phyloP scores from a whole-genome alignment of 2,888 invertebrate genomes.

The Leucophora obtusa region DNA sequence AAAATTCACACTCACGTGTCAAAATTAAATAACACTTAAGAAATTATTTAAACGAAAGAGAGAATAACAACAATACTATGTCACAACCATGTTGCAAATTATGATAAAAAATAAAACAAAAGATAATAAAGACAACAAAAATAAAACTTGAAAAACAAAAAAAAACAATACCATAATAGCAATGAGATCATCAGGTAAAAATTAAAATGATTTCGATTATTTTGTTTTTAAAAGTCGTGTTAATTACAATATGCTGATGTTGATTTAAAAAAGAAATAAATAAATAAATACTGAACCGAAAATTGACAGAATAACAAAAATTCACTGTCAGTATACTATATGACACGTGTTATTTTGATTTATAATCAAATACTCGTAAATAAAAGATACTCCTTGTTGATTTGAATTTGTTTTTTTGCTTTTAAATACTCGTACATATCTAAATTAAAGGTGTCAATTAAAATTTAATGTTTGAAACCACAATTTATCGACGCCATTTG shows the following conservation, averaged over 20 bases:
- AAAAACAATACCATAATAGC: constrained; percentile 15
- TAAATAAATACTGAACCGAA: not conserved
- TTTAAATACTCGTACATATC: not conserved
- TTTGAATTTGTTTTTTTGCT: not conserved
- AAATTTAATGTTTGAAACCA: constrained; percentile 35
- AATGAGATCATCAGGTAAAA: constrained; percentile 29
- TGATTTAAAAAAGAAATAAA: not conserved
- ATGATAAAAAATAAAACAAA: constrained; percentile 10
- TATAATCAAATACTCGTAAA: not conserved
- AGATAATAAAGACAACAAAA: not conserved
- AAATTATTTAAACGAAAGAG: not conserved
- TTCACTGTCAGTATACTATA: not conserved
- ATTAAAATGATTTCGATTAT: not conserved
- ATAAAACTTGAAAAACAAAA: not conserved
- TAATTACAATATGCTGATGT: not conserved
- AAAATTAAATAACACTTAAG: constrained; percentile 9
- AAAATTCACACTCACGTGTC: constrained; percentile 8
- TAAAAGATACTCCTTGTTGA: not conserved
- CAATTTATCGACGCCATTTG: constrained; percentile 35
- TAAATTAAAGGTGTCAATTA: constrained; percentile 39
- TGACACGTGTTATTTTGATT: not conserved
- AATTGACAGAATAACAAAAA: not conserved
- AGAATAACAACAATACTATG: not conserved
- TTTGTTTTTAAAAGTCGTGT: not conserved
- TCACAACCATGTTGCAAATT: constrained; percentile 10